Evolutionary conservation across 2,888 invertebrate species (phyloP), one percentile per base, ranked within the genome.

Genomic region (Phengaris alcon): DNA sequence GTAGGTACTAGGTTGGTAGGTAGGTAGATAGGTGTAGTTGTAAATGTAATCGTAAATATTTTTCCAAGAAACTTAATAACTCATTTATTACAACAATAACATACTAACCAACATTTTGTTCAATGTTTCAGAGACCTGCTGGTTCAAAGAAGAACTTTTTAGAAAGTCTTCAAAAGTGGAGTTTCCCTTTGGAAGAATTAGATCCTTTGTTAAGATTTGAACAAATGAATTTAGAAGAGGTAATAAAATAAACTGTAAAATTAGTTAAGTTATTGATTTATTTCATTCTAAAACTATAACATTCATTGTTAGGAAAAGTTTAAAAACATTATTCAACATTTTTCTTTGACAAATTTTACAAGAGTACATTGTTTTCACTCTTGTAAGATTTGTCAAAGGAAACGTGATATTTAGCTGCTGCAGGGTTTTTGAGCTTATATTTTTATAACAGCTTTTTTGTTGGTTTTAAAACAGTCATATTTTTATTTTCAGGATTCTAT

Each of bases 131-230:
- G 92, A 90, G 85, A 79, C 84, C 86, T 73, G 85, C 85, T 73
- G 85, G 81, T 77, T 79, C 84, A 9, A 87, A 81, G 74, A 88
- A 87, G 80, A 85, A 83, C 77, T 88, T 92, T 59, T 84, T 91
- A 57, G 89, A 92, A 74, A 88, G 85, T 73, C 83, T 93, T 12
- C 88, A 87, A 77, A 92, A 90, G 86, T 92, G 91, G 90, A 93
- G 89, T 84, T 85, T 87, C 76, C 86, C 87, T 51, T 91, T 91
- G 85, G 93, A 91, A 81, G 91, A 90, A 82, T 83, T 87, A 9
- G 93, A 93, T 80, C 93, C 93, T 13, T 82, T 93, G 15, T 80
- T 93, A 59, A 87, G 87, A 78, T 93, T 92, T 87, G 91, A 90
- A 80, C 89, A 89, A 85, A 87, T 91, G 86, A 84, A 86, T 81